Conservation (phyloP, 2,113 vertebrate genomes). For the Circaetus gallicus region DNA sequence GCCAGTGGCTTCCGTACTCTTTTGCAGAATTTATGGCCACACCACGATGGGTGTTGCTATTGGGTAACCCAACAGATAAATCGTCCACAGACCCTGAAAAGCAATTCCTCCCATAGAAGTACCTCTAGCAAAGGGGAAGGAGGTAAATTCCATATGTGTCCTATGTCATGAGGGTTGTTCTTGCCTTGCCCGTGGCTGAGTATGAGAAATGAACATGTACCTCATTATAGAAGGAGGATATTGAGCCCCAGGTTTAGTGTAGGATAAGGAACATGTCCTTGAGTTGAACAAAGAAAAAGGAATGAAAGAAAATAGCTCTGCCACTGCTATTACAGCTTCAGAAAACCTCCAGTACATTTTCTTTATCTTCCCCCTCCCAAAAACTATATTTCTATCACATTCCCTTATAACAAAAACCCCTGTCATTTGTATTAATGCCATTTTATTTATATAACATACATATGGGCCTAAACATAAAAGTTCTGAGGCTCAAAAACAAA, state of each 20-base stretch:
- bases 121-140: background rate
- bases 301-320: background rate
- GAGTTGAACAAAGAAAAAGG: background rate
- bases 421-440: background rate
- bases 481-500: background rate
- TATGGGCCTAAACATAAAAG: background rate
- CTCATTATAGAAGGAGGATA: background rate
- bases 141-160: background rate
- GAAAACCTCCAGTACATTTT: background rate
- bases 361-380: background rate
- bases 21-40: background rate
- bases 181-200: background rate
- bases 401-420: fast-evolving
- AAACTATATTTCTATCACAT: background rate
- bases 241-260: background rate
- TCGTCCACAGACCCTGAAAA: background rate
- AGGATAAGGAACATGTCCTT: background rate
- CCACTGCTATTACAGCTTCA: background rate
- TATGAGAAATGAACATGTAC: background rate
- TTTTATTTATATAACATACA: background rate
- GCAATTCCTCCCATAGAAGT: background rate
- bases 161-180: background rate
- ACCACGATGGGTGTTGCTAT: background rate
- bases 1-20: background rate
- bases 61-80: background rate